phyloP scores from a whole-genome alignment of 1,140 invertebrate species.

The Anoplolepis gracilipes region DNA sequence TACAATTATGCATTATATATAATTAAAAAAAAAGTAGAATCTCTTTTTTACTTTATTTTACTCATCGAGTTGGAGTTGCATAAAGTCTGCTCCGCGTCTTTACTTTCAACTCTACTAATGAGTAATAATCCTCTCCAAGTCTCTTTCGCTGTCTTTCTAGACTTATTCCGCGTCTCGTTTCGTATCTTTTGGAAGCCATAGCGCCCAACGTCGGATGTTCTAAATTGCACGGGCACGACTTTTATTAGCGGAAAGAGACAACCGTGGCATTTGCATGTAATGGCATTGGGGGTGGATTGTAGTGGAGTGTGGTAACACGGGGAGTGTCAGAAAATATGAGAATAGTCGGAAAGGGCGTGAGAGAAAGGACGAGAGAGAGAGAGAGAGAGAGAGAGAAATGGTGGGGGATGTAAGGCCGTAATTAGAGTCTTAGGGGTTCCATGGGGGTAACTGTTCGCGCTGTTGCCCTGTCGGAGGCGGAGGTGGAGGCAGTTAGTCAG shows the following conservation, averaged over 20 bases:
- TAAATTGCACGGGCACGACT: slow-evolving; percentile 77
- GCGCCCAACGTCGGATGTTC: slow-evolving; percentile 75
- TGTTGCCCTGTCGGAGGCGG: slow-evolving; percentile 53
- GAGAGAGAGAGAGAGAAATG: slow-evolving; percentile 62
- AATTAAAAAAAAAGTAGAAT: not conserved
- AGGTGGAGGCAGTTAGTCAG: slow-evolving; percentile 28
- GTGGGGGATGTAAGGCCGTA: slow-evolving; percentile 78
- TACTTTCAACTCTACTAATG: slow-evolving; percentile 60
- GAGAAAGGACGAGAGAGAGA: slow-evolving; percentile 46
- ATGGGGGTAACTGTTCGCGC: slow-evolving; percentile 75
- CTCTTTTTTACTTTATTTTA: not conserved
- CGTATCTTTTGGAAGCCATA: slow-evolving; percentile 70
- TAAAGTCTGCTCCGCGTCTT: not conserved
- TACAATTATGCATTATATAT: not conserved
- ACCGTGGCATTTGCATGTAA: slow-evolving; percentile 85
- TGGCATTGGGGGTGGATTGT: slow-evolving; percentile 74
- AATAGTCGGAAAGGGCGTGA: slow-evolving; percentile 51
- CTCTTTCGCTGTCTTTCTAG: slow-evolving; percentile 26
- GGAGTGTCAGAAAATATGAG: slow-evolving; percentile 75
- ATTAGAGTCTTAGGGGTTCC: slow-evolving; percentile 83
- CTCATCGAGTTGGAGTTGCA: slow-evolving; percentile 1
- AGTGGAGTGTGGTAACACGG: slow-evolving; percentile 69
- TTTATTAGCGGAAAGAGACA: slow-evolving; percentile 83
- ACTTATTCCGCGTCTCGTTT: slow-evolving; percentile 51
- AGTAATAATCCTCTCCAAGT: slow-evolving; percentile 65